Conservation (phyloP, 1,140 invertebrate species). For the Drosophila sturtevanti region DNA sequence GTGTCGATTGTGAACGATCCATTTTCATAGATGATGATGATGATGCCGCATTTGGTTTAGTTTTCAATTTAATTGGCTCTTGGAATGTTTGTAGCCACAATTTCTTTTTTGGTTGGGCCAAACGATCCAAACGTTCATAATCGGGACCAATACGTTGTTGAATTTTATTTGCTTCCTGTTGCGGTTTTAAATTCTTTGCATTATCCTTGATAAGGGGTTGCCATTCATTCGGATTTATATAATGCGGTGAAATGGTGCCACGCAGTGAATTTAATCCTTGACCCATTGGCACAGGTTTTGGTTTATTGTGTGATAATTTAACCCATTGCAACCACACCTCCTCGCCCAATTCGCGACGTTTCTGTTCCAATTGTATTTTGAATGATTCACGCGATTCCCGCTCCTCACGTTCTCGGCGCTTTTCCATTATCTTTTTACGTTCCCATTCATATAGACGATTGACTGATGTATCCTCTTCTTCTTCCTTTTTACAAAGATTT, state of each 20-base stretch:
- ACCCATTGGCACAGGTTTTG: slow-evolving; percentile 29
- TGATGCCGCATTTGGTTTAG: not conserved
- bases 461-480: too few relatives aligned
- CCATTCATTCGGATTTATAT: slow-evolving; percentile 8
- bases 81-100: not conserved
- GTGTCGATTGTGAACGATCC: not conserved
- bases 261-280: slow-evolving; percentile 27
- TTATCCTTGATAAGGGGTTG: not conserved
- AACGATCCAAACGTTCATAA: slow-evolving; percentile 30
- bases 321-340: slow-evolving; percentile 24
- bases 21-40: not conserved
- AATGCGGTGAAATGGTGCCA: not conserved
- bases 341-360: slow-evolving; percentile 3
- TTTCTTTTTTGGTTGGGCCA: slow-evolving; percentile 27
- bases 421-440: slow-evolving; percentile 11
- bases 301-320: not conserved
- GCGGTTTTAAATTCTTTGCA: not conserved
- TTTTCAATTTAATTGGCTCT: slow-evolving; percentile 1
- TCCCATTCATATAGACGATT: slow-evolving; percentile 16
- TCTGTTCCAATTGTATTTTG: not conserved
- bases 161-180: not conserved
- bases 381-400: not conserved
- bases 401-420: not conserved
- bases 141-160: slow-evolving; percentile 12
- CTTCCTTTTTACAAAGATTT: not conserved